A percentile compares a stretch with the other conserved stretches of the same genome.
phyloP scores from a whole-genome alignment of 2,113 vertebrate genomes.

The Ptilorrhoa leucosticta region DNA sequence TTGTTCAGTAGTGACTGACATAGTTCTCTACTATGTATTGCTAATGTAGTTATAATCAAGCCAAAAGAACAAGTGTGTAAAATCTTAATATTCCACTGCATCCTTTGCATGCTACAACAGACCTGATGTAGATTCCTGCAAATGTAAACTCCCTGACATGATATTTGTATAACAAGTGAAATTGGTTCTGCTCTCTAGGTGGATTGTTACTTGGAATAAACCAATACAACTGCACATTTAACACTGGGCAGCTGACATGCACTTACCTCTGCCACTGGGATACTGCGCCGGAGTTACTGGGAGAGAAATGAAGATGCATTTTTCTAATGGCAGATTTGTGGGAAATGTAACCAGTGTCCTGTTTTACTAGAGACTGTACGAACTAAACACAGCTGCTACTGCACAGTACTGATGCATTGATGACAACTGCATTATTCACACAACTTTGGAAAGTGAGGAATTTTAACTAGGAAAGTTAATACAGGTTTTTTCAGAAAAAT shows the following conservation, averaged over 20 bases:
- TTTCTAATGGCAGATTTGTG: neutral
- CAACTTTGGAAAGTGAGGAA: neutral
- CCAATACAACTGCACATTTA: neutral
- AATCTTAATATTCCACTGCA: neutral
- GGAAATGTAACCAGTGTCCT: neutral
- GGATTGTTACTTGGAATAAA: neutral
- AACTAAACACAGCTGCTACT: neutral
- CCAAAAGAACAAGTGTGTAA: neutral
- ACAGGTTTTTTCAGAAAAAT: neutral
- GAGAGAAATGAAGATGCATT: neutral
- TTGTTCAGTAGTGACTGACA: neutral
- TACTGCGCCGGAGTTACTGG: neutral
- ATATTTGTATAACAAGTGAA: neutral
- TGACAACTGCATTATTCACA: neutral
- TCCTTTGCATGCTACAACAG: neutral
- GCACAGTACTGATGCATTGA: too few relatives aligned
- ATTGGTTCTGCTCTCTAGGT: neutral
- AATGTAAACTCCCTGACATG: neutral
- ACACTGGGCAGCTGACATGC: fast-evolving
- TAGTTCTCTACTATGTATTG: fast-evolving
- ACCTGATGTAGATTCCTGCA: neutral
- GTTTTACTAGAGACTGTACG: neutral
- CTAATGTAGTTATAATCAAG: neutral
- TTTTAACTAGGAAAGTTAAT: neutral
- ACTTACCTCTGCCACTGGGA: neutral